Evolutionary conservation across 1,140 invertebrate genomes (phyloP), one percentile per base, ranked within the genome.

Genomic region (Anthonomus grandis): DNA sequence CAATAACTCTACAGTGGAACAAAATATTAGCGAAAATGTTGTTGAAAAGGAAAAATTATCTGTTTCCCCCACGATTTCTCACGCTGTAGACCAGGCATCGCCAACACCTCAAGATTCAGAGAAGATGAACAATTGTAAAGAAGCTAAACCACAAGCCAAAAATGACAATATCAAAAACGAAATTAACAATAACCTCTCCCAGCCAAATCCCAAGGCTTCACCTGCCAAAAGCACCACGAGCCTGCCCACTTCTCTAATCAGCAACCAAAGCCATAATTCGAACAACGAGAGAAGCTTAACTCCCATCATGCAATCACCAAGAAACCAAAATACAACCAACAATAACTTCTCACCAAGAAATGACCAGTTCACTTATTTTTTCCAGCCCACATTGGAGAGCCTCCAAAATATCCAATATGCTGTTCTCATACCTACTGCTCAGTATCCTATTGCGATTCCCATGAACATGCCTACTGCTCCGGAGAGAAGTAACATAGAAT

Each of bases 391-490:
- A 3, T 52, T 78, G 8, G 70, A 72, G 13, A 58, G 37, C 4
- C 38, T 67, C 15, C 64, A 65, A 48, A 60, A 71, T 47, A 68
- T 81, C 59, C 81, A 81, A 66, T 73, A 81, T 63, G 80, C 80
- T 9, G 73, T 82, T 46, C 65, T 82, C 60, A 74, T 82, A 38
- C 78, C 80, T 12, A 75, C 77, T 70, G 73, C 62, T 4, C 60
- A 60, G 25, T 50, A 66, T 31, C 64, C 68, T 6, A 48, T 66
- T 18, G 56, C 64, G 2, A 56, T 68, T 19, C 61, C 68, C 13
- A 22, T 69, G 5, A 54, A 55, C 27, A 17, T 66, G 17, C 45
- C 58, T 3, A 10, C 56, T 3, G 21, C 54, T 4, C 25, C 58
- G 21, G 63, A 66, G 42, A 53, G 41, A 22, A 60, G 38, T 23